These are phyloP conservation scores for Gasterosteus nipponicus DNA, from an alignment of 2,113 vertebrate species.

Conservation along the genomic window DNA sequence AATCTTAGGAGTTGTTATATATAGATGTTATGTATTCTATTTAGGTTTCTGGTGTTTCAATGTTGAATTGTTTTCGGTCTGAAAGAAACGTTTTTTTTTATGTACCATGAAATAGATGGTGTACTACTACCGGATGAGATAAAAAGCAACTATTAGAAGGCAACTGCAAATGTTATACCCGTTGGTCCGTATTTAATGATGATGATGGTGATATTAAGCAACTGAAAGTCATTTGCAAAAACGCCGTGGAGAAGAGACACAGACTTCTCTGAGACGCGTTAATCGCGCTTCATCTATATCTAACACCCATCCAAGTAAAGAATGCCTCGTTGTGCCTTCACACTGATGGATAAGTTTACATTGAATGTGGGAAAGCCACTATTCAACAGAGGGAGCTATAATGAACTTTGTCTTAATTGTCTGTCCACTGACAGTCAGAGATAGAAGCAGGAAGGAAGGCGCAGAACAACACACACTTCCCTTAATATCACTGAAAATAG, in stretches of 20 bases:
- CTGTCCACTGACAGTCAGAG: background rate
- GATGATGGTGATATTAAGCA: background rate
- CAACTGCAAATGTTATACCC: background rate
- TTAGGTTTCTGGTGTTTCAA: too few relatives aligned
- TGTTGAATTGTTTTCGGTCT: too few relatives aligned
- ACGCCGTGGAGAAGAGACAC: background rate
- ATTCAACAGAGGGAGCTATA: background rate
- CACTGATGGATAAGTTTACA: background rate
- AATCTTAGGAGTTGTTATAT: too few relatives aligned
- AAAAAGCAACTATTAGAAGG: background rate
- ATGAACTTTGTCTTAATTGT: background rate
- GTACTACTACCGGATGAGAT: background rate
- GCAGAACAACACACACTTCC: slow-evolving; percentile 8
- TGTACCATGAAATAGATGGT: background rate
- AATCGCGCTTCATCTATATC: slow-evolving; percentile 21
- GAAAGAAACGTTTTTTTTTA: too few relatives aligned
- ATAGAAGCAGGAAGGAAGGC: background rate
- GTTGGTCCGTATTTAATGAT: background rate
- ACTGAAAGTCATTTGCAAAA: background rate
- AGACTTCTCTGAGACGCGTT: background rate
- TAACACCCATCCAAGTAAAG: slow-evolving; percentile 13
- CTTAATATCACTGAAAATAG: slow-evolving; percentile 7
- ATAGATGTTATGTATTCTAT: too few relatives aligned
- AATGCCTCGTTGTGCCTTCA: background rate
- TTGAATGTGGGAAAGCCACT: background rate